Evolutionary conservation across 2,888 invertebrate genomes (phyloP).

Genomic region (Euplagia quadripunctaria): DNA sequence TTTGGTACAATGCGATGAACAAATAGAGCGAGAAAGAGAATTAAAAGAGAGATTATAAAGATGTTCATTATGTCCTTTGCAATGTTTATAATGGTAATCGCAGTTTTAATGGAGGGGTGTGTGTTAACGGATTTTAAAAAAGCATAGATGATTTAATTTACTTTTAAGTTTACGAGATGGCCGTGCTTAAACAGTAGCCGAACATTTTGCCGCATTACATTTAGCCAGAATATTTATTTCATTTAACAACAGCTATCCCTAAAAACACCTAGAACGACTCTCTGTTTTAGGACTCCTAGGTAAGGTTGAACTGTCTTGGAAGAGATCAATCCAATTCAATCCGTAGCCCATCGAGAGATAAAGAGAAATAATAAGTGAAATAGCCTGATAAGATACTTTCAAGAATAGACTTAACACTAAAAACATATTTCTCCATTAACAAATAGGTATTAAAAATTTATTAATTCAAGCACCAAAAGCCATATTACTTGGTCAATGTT

Average conservation of each 20-base stretch:
- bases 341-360: too few relatives aligned
- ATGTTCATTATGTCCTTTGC: slow-evolving; percentile 36
- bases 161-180: not conserved
- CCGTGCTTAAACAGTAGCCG: not conserved
- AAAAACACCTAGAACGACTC: too few relatives aligned
- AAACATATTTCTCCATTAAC: too few relatives aligned
- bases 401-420: too few relatives aligned
- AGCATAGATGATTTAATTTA: slow-evolving; percentile 3
- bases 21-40: slow-evolving; percentile 27
- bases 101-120: slow-evolving; percentile 23
- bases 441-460: too few relatives aligned
- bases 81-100: slow-evolving; percentile 32
- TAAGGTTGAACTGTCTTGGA: too few relatives aligned
- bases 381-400: too few relatives aligned
- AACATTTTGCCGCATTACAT: not conserved
- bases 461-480: too few relatives aligned
- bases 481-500: too few relatives aligned
- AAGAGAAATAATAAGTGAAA: too few relatives aligned
- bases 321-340: too few relatives aligned
- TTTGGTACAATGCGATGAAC: slow-evolving; percentile 48
- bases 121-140: slow-evolving; percentile 12
- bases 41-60: slow-evolving; percentile 36
- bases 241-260: not conserved
- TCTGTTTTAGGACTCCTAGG: too few relatives aligned
- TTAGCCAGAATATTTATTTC: not conserved